Percentiles rank a stretch among this genome's conserved stretches.
phyloP scores from a whole-genome alignment of 2,113 vertebrate species.

The Epinephelus fuscoguttatus region DNA sequence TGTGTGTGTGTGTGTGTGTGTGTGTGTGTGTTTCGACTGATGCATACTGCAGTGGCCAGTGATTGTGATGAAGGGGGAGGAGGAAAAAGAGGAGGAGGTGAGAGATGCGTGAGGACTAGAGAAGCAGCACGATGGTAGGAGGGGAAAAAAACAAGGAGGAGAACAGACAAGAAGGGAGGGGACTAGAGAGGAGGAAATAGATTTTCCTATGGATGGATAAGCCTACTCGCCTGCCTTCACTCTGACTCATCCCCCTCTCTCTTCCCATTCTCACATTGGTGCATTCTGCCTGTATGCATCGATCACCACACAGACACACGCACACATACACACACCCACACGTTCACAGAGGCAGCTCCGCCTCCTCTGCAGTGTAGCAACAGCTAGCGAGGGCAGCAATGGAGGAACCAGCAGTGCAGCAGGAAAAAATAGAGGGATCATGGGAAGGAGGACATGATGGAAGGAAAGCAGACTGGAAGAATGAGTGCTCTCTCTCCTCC shows the following conservation, averaged over 20 bases:
- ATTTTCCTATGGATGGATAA: neutral
- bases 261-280: conserved; percentile 50
- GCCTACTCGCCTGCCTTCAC: neutral
- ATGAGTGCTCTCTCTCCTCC: conserved; percentile 69
- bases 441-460: conserved; percentile 60
- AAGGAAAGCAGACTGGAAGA: conserved; percentile 72
- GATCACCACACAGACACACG: conserved; percentile 7
- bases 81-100: conserved; percentile 7
- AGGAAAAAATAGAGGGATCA: conserved; percentile 63
- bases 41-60: conserved; percentile 56
- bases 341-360: conserved; percentile 55
- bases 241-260: conserved; percentile 47
- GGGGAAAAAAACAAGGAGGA: neutral
- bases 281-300: conserved; percentile 52
- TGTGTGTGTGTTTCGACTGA: conserved; percentile 9
- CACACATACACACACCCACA: conserved; percentile 19
- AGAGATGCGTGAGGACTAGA: conserved; percentile 6
- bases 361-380: conserved; percentile 76
- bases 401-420: conserved; percentile 76
- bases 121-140: neutral
- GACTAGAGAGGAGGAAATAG: neutral
- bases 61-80: conserved; percentile 25
- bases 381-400: conserved; percentile 66
- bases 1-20: conserved; percentile 13
- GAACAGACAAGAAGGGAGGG: conserved; percentile 10